Evolutionary conservation across 2,797 vertebrate species (phyloP).

Genomic region (Sorex maritimensis): DNA sequence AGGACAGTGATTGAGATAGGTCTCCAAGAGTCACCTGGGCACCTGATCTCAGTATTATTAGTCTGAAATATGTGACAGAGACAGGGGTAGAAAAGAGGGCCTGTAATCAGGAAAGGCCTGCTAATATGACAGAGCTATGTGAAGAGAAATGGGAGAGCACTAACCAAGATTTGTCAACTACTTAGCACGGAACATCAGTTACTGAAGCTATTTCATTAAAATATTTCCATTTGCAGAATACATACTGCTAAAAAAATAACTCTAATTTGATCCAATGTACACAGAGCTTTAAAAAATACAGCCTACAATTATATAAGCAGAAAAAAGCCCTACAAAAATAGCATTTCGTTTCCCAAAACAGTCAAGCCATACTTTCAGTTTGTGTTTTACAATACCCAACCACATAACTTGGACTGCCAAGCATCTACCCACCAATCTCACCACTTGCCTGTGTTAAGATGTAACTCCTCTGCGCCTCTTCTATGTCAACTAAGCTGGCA

Average conservation of each 20-base stretch:
- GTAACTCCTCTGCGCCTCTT: constrained; percentile 97
- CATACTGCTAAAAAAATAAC: constrained; percentile 38
- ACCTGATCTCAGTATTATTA: background rate
- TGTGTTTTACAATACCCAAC: constrained; percentile 32
- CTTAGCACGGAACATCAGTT: background rate
- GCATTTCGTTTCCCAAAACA: constrained; percentile 50
- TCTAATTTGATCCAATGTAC: constrained; percentile 59
- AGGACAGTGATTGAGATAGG: too few relatives aligned
- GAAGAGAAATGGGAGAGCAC: constrained; percentile 10
- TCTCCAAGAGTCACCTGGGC: background rate
- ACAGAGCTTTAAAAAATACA: constrained; percentile 48
- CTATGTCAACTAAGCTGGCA: constrained; percentile 96
- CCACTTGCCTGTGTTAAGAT: constrained; percentile 96
- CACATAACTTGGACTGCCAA: constrained; percentile 4
- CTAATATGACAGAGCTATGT: background rate
- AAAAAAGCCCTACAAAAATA: constrained; percentile 57
- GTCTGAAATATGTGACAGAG: background rate
- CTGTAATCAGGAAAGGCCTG: too few relatives aligned
- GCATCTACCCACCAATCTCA: constrained; percentile 2
- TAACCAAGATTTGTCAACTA: background rate
- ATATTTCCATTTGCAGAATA: background rate
- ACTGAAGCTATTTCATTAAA: constrained; percentile 13
- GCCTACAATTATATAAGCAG: constrained; percentile 27
- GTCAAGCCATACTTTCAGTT: constrained; percentile 36
- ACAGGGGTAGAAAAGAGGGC: background rate